Percentiles rank a stretch among this genome's conserved stretches.
Conservation (phyloP, 2,888 invertebrate species). For the Noctuana brunneofusca region DNA sequence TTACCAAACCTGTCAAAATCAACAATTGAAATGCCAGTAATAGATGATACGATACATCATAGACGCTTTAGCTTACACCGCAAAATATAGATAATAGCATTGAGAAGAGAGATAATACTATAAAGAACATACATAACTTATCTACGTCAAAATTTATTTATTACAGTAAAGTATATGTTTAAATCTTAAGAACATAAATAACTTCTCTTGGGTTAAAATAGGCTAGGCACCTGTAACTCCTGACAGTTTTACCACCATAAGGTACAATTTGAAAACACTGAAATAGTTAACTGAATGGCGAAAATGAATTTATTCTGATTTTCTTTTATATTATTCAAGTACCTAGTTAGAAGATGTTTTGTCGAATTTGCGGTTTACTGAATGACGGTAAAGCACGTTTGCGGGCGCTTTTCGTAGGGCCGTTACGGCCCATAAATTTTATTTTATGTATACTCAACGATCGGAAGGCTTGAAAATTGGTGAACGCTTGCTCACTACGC, state of each 20-base stretch:
- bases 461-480: conserved; percentile 46
- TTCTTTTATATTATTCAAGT: conserved; percentile 36
- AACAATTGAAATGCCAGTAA: too few species aligned
- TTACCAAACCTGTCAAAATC: too few species aligned
- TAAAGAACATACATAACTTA: too few species aligned
- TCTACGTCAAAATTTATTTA: too few species aligned
- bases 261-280: neutral
- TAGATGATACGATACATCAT: too few species aligned
- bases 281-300: neutral
- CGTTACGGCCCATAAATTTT: conserved; percentile 72
- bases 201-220: too few species aligned
- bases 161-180: too few species aligned
- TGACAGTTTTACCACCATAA: neutral
- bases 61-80: neutral
- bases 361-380: conserved; percentile 61
- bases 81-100: too few species aligned
- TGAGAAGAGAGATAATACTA: too few species aligned
- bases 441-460: conserved; percentile 62
- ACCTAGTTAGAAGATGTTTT: conserved; percentile 46
- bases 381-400: conserved; percentile 66
- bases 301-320: conserved; percentile 31
- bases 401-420: conserved; percentile 65
- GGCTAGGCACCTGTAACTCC: too few species aligned
- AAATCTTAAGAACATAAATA: too few species aligned
- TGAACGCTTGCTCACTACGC: conserved; percentile 40